phyloP scores from a whole-genome alignment of 92 coral and sea anemone species.

The Porites divaricata region DNA sequence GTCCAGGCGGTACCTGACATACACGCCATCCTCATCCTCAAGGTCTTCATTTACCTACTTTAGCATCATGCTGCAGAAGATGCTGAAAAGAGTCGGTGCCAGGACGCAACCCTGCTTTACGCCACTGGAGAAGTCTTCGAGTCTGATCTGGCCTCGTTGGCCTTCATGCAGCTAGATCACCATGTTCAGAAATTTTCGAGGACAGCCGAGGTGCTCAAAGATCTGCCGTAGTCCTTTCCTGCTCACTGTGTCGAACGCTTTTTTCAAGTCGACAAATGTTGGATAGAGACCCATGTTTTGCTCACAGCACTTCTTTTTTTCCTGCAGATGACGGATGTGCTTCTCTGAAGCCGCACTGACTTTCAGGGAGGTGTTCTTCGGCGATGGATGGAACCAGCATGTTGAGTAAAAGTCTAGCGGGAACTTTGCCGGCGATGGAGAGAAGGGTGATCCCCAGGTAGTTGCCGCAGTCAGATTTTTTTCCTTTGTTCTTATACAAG shows the following conservation, averaged over 20 bases:
- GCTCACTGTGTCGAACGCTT: neutral
- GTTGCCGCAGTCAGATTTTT: neutral
- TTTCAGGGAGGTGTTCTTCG: constrained; percentile 10
- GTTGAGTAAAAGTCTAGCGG: constrained; percentile 22
- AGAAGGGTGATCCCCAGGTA: constrained; percentile 40
- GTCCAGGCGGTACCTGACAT: neutral
- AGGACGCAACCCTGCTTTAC: neutral
- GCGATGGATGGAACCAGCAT: constrained; percentile 13
- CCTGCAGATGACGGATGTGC: constrained; percentile 40
- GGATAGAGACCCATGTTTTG: constrained; percentile 31
- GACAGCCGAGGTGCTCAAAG: neutral
- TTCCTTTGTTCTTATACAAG: constrained; percentile 41
- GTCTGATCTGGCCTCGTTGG: neutral
- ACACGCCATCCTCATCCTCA: too few species aligned
- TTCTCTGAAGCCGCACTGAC: constrained; percentile 38
- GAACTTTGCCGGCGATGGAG: constrained; percentile 25
- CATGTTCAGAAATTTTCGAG: neutral
- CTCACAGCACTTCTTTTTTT: constrained; percentile 34
- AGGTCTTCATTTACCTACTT: constrained; percentile 20
- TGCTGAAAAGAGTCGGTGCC: too few species aligned
- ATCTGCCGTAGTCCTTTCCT: constrained; percentile 3
- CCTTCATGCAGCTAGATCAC: neutral
- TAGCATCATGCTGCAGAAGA: neutral
- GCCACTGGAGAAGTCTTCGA: neutral
- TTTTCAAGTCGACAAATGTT: constrained; percentile 24